These are phyloP conservation scores for Andrena praecox DNA, from an alignment of 2,888 invertebrate genomes.

Conservation along the genomic window DNA sequence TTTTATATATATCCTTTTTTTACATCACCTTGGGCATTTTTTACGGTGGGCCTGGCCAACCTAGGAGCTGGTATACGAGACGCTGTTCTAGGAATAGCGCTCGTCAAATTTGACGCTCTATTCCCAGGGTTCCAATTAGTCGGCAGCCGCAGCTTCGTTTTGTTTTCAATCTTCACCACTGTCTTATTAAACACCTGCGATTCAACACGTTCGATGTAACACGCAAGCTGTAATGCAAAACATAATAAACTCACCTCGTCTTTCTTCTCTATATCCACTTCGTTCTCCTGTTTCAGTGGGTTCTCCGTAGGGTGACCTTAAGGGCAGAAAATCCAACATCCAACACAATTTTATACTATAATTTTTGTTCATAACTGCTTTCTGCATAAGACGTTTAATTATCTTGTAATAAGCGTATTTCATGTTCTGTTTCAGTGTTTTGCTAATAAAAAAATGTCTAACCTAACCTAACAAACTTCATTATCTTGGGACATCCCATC, in stretches of 20 bases:
- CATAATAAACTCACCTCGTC: slow-evolving; percentile 43
- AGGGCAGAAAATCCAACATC: no score
- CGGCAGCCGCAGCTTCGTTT: slow-evolving; percentile 78
- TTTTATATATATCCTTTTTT: slow-evolving; percentile 60
- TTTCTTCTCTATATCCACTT: slow-evolving; percentile 35
- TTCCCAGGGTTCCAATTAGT: slow-evolving; percentile 75
- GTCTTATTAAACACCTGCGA: slow-evolving; percentile 60
- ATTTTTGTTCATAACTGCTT: no score
- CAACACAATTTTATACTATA: neutral
- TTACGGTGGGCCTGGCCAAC: slow-evolving; percentile 56
- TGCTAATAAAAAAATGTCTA: no score
- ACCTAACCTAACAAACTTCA: no score
- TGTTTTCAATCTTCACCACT: slow-evolving; percentile 62
- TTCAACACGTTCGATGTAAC: slow-evolving; percentile 3
- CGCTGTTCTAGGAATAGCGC: slow-evolving; percentile 83
- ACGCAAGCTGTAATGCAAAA: neutral
- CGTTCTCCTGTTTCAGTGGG: slow-evolving; percentile 38
- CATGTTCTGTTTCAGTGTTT: no score
- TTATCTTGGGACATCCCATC: no score
- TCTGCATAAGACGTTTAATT: no score
- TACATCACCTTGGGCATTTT: slow-evolving; percentile 57
- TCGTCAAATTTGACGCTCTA: slow-evolving; percentile 65
- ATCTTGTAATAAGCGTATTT: no score
- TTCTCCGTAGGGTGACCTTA: slow-evolving; percentile 48
- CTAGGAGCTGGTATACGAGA: slow-evolving; percentile 80